Percentiles rank a stretch among this genome's conserved stretches.
phyloP scores from a whole-genome alignment of 2,888 invertebrate species.

The Cyclophora punctaria region DNA sequence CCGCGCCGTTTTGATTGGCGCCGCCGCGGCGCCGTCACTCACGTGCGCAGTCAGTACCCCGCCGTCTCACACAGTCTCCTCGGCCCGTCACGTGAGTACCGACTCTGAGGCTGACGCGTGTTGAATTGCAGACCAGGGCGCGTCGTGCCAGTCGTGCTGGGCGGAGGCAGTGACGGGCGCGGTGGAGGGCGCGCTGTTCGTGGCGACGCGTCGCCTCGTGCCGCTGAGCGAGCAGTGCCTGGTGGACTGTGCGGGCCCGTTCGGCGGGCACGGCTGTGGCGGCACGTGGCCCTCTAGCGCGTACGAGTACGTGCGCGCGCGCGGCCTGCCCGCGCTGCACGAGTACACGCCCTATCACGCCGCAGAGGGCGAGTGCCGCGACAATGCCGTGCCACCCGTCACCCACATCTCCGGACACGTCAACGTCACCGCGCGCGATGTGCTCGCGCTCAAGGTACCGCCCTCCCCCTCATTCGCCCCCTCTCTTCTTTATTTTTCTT shows the following conservation, averaged over 20 bases:
- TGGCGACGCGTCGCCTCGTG: conserved; percentile 42
- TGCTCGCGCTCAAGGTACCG: conserved; percentile 52
- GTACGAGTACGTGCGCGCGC: conserved; percentile 44
- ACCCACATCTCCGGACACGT: conserved; percentile 53
- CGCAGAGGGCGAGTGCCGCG: conserved; percentile 26
- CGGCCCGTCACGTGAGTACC: neutral
- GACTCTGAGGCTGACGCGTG: neutral
- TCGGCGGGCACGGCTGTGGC: conserved; percentile 46
- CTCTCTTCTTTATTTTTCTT: too few species aligned
- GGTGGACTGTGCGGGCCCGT: conserved; percentile 57
- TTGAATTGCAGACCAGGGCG: conserved; percentile 41
- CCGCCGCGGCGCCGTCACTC: conserved; percentile 47
- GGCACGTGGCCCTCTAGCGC: conserved; percentile 56
- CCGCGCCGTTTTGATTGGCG: conserved; percentile 57
- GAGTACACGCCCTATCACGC: conserved; percentile 41
- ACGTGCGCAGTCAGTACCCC: conserved; percentile 43
- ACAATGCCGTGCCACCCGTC: conserved; percentile 33
- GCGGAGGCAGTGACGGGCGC: conserved; percentile 60
- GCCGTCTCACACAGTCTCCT: neutral
- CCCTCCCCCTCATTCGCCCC: neutral
- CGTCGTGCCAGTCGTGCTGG: conserved; percentile 54
- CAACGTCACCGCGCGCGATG: conserved; percentile 47
- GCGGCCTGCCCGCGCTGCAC: conserved; percentile 42
- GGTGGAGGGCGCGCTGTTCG: conserved; percentile 60
- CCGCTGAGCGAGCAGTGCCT: conserved; percentile 54